These are phyloP conservation scores for Mastacembelus armatus DNA, from an alignment of 2,797 vertebrate genomes.

Conservation along the genomic window DNA sequence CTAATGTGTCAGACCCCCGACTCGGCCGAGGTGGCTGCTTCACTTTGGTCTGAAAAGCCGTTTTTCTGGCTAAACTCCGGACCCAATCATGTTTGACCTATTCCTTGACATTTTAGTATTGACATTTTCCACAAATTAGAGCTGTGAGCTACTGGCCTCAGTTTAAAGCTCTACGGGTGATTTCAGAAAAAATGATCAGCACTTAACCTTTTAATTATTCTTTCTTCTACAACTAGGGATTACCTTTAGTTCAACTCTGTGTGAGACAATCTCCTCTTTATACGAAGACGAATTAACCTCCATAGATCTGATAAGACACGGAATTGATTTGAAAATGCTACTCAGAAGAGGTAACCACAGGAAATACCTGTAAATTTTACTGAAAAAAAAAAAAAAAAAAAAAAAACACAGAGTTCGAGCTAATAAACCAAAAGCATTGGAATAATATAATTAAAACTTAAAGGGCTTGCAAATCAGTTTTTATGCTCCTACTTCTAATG, in stretches of 20 bases:
- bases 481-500: not conserved
- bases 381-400: no score
- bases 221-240: slow-evolving; percentile 69
- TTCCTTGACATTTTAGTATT: slow-evolving; percentile 84
- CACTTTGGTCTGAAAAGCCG: slow-evolving; percentile 57
- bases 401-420: no score
- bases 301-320: slow-evolving; percentile 31
- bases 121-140: slow-evolving; percentile 86
- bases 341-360: not conserved
- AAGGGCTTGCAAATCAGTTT: no score
- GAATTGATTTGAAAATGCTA: slow-evolving; percentile 34
- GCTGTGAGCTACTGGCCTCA: slow-evolving; percentile 68
- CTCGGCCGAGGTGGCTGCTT: slow-evolving; percentile 41
- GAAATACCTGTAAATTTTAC: not conserved
- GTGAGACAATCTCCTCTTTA: slow-evolving; percentile 55
- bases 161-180: slow-evolving; percentile 75
- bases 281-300: slow-evolving; percentile 62
- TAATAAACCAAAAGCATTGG: no score
- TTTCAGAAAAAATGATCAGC: slow-evolving; percentile 72
- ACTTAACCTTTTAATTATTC: slow-evolving; percentile 86
- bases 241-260: slow-evolving; percentile 63
- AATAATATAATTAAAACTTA: no score
- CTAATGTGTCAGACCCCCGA: slow-evolving; percentile 60
- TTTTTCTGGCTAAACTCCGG: slow-evolving; percentile 58
- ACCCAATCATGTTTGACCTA: slow-evolving; percentile 79